phyloP scores from a whole-genome alignment of 2,113 vertebrate genomes.

The Serinus canaria region DNA sequence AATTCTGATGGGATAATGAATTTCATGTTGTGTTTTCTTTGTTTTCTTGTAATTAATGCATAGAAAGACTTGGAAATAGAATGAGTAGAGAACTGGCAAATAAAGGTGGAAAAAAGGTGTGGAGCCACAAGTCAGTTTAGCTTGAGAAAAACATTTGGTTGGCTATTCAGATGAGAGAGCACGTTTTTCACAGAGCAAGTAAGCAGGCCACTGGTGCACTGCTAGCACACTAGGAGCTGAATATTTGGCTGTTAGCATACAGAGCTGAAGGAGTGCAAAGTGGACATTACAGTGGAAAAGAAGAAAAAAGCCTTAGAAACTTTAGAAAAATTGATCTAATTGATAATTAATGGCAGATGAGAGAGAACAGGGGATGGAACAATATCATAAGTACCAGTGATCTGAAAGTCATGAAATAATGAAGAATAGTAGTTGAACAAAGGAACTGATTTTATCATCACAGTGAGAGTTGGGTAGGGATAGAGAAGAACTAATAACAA shows the following conservation, averaged over 20 bases:
- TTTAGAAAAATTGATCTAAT: background rate
- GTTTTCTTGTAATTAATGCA: background rate
- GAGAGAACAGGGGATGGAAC: background rate
- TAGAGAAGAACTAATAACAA: background rate
- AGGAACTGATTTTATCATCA: background rate
- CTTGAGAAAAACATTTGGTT: background rate
- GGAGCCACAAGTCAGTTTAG: background rate
- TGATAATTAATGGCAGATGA: background rate
- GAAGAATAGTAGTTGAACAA: background rate
- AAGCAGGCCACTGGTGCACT: background rate
- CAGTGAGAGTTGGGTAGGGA: background rate
- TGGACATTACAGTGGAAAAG: background rate
- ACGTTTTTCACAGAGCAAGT: background rate
- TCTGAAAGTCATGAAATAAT: background rate
- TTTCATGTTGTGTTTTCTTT: background rate
- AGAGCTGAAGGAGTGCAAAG: background rate
- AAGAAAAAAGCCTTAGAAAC: background rate
- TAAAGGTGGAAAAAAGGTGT: background rate
- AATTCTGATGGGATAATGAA: background rate
- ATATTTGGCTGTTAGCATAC: background rate
- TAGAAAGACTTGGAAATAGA: background rate
- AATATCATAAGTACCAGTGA: background rate
- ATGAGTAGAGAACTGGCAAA: background rate
- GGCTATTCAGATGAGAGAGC: background rate
- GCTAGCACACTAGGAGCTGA: background rate